Evolutionary conservation across 1,140 invertebrate genomes (phyloP), one percentile per base, ranked within the genome.

Genomic region (Megalonaias nervosa): DNA sequence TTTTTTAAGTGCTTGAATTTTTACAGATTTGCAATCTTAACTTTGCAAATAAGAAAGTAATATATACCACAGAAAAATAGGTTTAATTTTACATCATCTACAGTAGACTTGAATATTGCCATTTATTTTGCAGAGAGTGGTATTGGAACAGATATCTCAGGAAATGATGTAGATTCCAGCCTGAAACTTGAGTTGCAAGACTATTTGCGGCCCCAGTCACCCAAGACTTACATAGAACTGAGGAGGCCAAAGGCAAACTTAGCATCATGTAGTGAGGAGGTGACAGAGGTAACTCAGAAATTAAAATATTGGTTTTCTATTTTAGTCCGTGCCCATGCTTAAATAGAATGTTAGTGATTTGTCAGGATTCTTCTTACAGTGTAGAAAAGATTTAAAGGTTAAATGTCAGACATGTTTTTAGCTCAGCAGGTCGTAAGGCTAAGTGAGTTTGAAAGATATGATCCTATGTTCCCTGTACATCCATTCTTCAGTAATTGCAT

Each of bases 41-140:
- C 19, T 23, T 19, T 62, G 60, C 5, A 62, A 62, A 62, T 11
- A 48, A 48, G 19, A 12, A 62, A 62, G 19, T 62, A n/a, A 11
- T n/a, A 14, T n/a, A 9, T 19, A 62, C 60, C 60, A n/a, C 60
- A 12, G 60, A 62, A n/a, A 23, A 62, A n/a, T 62, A 9, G 23
- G 0, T 23, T n/a, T n/a, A 0, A 23, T 62, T 62, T 19, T 23
- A 4, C 5, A 14, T 23, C 23, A 62, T 9, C 19, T 62, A 62
- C 23, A 62, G 9, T 19, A 12, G 9, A 19, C 19, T 23, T 23
- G 23, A 14, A n/a, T n/a, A 62, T 23, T n/a, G 19, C 23, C 60
- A 23, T n/a, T n/a, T n/a, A n/a, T n/a, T 16, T 78, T 78, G 17
- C 67, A 78, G 76, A 78, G 66, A 78, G 76, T 67, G 76, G 76